phyloP scores from a whole-genome alignment of 2,888 invertebrate species.

The Taenaris catops region DNA sequence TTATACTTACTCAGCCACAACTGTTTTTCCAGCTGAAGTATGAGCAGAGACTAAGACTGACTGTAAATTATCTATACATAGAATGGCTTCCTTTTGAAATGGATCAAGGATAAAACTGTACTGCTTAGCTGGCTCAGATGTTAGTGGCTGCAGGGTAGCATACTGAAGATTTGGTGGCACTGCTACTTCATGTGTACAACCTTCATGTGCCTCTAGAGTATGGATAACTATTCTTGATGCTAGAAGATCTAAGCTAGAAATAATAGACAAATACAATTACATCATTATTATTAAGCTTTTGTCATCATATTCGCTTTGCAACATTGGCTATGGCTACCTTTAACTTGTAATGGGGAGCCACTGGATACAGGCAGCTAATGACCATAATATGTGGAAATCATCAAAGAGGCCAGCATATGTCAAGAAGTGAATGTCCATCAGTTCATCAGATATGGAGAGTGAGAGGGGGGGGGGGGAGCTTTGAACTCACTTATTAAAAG shows the following conservation, averaged over 20 bases:
- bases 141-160: constrained; percentile 75
- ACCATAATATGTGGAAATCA: no score
- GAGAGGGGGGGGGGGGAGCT: no score
- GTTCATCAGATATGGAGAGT: no score
- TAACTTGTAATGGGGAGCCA: no score
- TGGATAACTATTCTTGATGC: constrained; percentile 92
- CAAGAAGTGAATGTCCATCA: no score
- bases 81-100: constrained; percentile 97
- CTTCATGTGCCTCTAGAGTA: constrained; percentile 92
- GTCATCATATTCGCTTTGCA: no score
- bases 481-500: no score
- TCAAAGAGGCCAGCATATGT: no score
- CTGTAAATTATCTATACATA: constrained; percentile 98
- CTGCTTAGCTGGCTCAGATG: constrained; percentile 90
- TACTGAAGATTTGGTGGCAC: constrained; percentile 93
- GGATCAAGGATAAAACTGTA: constrained; percentile 98
- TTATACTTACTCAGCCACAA: constrained; percentile 90
- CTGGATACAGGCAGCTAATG: no score
- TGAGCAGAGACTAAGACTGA: constrained; percentile 99
- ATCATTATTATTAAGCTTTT: no score
- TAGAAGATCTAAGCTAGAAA: constrained; percentile 84
- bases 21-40: constrained; percentile 99
- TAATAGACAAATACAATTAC: not conserved
- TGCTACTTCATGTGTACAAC: constrained; percentile 98
- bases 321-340: no score